Evolutionary conservation across 2,113 vertebrate species (phyloP), one percentile per base, ranked within the genome.

Genomic region (Perognathus longimembris): DNA sequence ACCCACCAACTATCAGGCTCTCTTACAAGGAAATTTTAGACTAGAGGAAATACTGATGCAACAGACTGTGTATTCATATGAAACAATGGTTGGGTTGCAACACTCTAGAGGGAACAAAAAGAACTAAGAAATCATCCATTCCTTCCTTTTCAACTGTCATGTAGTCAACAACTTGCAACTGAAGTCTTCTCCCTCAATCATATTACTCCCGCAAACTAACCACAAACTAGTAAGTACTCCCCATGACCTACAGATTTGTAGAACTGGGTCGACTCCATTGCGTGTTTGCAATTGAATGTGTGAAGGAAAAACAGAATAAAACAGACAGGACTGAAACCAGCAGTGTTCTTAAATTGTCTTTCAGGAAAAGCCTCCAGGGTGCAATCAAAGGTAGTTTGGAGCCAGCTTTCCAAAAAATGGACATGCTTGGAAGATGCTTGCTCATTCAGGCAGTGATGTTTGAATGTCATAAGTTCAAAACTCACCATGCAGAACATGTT

Each of bases 11-110:
- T 26, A 67, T 20, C 67, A 85, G 32, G 32, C 2, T 30, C 7
- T 78, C 59, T 57, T 32, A n/a, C 79, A 5, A 45, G 66, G 26
- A 73, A 50, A 57, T 40, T 64, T 74, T 57, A 78, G 66, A 85
- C 90, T 45, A 93, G 40, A 95, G 74, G 91, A 83, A 82, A 83
- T 8, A 22, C 34, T 21, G 30, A 45, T 3, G 7, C 42, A 76
- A 61, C 36, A 38, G 0, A 85, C 2, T 38, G 26, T 38, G 66
- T 8, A 8, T 34, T 77, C 40, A 50, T 76, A 14, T 42, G 45
- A 84, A 83, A 45, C 59, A 76, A 61, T 1, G 5, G n/a, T 20
- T 66, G 42, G 32, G 30, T 20, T 90, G 20, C 50, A 42, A 66
- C 9, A 61, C 8, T 28, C 54, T 54, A 3, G 7, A 54, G 1